Percentiles rank a stretch among this genome's conserved stretches.
Evolutionary conservation across 2,888 invertebrate genomes (phyloP).

Genomic region (Unio delphinus): DNA sequence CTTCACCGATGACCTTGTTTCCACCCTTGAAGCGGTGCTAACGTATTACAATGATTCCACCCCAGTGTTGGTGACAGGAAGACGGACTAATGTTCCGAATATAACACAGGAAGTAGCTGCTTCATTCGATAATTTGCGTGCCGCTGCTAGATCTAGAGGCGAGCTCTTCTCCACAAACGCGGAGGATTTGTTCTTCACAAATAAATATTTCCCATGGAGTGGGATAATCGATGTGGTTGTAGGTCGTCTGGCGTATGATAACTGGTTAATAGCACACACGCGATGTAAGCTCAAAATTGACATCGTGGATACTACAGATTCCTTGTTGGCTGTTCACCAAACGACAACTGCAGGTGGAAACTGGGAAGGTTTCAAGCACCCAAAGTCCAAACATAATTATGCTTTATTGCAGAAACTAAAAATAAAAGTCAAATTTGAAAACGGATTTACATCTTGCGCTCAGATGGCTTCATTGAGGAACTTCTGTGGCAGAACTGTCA

Average conservation of each 20-base stretch:
- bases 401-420: conserved; percentile 29
- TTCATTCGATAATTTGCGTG: conserved; percentile 15
- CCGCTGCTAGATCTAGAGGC: conserved; percentile 31
- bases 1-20: conserved; percentile 43
- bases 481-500: conserved; percentile 25
- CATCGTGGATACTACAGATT: conserved; percentile 46
- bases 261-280: conserved; percentile 51
- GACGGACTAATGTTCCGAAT: conserved; percentile 35
- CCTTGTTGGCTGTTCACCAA: conserved; percentile 52
- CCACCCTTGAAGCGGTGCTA: conserved; percentile 29
- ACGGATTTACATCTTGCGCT: conserved; percentile 44
- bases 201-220: conserved; percentile 47
- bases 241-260: conserved; percentile 54
- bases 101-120: conserved; percentile 25
- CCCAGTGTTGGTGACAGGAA: conserved; percentile 33
- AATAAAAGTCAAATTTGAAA: conserved; percentile 31
- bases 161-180: conserved; percentile 44
- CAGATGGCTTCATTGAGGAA: conserved; percentile 19
- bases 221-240: conserved; percentile 51
- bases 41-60: conserved; percentile 7
- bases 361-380: conserved; percentile 38
- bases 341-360: conserved; percentile 45
- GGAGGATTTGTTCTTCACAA: conserved; percentile 55
- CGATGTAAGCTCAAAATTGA: conserved; percentile 26
- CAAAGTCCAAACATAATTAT: conserved; percentile 34